Evolutionary conservation across 2,113 vertebrate genomes (phyloP).

Genomic region (Cryptomyrus ogoouensis): DNA sequence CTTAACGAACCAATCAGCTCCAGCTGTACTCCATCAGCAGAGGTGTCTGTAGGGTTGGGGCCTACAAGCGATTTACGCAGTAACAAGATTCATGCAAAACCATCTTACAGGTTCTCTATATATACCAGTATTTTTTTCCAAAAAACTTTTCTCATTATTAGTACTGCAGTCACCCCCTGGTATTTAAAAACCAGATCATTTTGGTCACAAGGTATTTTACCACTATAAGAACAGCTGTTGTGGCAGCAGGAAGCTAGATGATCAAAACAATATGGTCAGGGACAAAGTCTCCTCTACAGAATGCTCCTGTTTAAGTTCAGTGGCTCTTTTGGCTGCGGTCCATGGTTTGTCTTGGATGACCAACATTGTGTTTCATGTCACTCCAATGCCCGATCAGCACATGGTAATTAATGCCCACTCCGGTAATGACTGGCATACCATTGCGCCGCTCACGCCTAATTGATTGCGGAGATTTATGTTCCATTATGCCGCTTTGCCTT

Average conservation of each 20-base stretch:
- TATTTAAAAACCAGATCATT: neutral
- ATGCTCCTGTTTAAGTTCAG: neutral
- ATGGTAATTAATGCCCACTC: neutral
- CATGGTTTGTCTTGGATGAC: neutral
- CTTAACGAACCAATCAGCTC: neutral
- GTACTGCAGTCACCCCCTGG: neutral
- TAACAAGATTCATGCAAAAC: neutral
- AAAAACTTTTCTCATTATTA: neutral
- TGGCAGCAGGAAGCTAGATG: neutral
- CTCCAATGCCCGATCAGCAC: neutral
- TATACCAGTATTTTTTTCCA: neutral
- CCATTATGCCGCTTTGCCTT: neutral
- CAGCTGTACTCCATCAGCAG: neutral
- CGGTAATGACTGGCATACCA: neutral
- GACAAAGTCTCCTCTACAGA: neutral
- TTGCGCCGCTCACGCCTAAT: neutral
- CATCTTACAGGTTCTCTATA: neutral
- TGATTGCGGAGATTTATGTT: slow-evolving; percentile 9
- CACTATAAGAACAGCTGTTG: slow-evolving; percentile 35
- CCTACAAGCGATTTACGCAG: neutral
- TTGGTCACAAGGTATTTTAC: slow-evolving; percentile 22
- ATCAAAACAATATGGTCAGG: neutral
- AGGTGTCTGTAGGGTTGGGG: neutral
- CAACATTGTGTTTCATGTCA: neutral
- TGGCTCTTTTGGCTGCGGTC: neutral